Base-by-base conservation (phyloP, 2,888 invertebrate genomes). In the Smittia aterrima region DNA sequence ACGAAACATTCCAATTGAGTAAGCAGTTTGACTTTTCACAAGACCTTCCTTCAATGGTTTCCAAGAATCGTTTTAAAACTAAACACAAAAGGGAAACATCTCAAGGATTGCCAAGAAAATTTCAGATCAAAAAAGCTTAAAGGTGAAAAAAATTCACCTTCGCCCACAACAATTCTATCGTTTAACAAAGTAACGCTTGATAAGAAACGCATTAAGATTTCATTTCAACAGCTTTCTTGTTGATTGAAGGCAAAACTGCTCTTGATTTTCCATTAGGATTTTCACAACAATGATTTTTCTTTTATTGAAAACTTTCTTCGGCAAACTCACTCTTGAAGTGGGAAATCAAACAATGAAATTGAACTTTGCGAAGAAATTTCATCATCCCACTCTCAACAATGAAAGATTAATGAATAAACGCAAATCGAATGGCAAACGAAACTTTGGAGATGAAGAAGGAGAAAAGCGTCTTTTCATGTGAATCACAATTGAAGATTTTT, bases 391-490 rank as follows among this genome's bases (percentile, higher is more conserved):
- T 3, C 27, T 27, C 64, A 64, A 64, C 64, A 62, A 72, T 72
- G 72, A 72, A 72, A 72, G 72, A 72, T 72, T 72, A 72, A 72
- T 72, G 72, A 72, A 27, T 53, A 24, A 72, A 72, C 40, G 72
- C 20, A 72, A 72, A 72, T 72, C 62, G 62, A 72, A 72, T 72
- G 58, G 62, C 62, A 71, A 72, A 72, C 58, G 64, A 64, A 64
- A 64, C 16, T 72, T 72, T 20, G 2, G 16, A 47, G 47, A 47
- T n/a, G 16, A 47, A 32, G 16, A 47, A 47, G 16, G 47, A 2
- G n/a, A 32, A 68, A 54, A 58, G 22, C 58, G 58, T 47, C 47
- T 47, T 38, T 38, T 38, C 38, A 38, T 38, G 16, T 16, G 47
- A n/a, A 47, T 9, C 13, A 13, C 11, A 3, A 9, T 47, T 58